phyloP scores from a whole-genome alignment of 2,113 vertebrate species.

The Pollimyrus isidori region DNA sequence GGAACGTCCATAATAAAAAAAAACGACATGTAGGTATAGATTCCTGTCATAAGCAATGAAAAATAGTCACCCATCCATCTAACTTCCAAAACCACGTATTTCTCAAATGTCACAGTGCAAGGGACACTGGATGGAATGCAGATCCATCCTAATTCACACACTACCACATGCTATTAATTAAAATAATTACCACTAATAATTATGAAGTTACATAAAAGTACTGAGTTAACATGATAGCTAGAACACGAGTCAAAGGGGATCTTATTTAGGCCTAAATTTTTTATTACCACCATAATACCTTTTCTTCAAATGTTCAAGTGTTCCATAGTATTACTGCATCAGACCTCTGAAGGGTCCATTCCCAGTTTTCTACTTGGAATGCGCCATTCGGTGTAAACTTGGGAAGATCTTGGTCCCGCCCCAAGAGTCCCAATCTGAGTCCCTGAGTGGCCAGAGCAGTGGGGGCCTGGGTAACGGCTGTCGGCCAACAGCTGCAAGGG shows the following conservation, averaged over 20 bases:
- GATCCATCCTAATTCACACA: not conserved
- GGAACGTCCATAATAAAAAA: not conserved
- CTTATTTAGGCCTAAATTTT: not conserved
- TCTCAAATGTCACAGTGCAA: not conserved
- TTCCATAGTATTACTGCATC: not conserved
- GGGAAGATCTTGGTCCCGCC: conserved; percentile 27
- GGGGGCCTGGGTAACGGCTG: not conserved
- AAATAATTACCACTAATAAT: not conserved
- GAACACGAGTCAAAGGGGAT: not conserved
- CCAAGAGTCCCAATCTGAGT: not conserved
- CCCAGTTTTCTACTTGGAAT: conserved; percentile 8
- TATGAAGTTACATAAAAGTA: not conserved
- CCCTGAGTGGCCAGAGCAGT: conserved; percentile 17
- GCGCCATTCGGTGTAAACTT: conserved; percentile 26
- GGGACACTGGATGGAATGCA: not conserved
- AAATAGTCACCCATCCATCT: not conserved
- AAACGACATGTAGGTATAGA: not conserved
- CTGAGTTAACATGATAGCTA: not conserved
- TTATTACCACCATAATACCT: not conserved
- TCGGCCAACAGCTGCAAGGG: not conserved
- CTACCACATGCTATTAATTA: not conserved
- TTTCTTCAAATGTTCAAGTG: not conserved
- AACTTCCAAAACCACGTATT: not conserved
- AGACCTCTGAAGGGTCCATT: not conserved
- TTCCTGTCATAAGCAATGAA: not conserved